Evolutionary conservation across 2,797 vertebrate species (phyloP).

Genomic region (Neostethus bicornis): DNA sequence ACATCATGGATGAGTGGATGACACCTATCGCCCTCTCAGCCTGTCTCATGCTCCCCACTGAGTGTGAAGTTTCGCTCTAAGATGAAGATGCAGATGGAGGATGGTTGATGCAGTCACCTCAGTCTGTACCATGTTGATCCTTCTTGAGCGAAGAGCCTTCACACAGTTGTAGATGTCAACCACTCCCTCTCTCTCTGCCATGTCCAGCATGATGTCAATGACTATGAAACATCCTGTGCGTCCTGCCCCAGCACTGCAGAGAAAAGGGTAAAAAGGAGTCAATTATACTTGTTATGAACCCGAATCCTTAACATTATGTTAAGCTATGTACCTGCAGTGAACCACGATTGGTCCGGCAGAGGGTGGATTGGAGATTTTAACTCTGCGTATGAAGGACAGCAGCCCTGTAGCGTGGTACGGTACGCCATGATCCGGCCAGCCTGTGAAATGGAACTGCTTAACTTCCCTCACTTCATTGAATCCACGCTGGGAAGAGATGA

Average conservation of each 20-base stretch:
- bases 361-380: slow-evolving; percentile 96
- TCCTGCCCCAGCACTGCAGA: slow-evolving; percentile 91
- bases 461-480: slow-evolving; percentile 98
- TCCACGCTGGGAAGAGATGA: slow-evolving; percentile 83
- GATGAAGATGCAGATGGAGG: slow-evolving; percentile 73
- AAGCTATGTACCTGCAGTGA: slow-evolving; percentile 90
- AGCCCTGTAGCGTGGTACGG: slow-evolving; percentile 99
- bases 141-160: slow-evolving; percentile 94
- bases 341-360: slow-evolving; percentile 97
- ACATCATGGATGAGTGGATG: slow-evolving; percentile 28
- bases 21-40: slow-evolving; percentile 48
- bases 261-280: slow-evolving; percentile 1
- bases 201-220: slow-evolving; percentile 99
- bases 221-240: slow-evolving; percentile 98
- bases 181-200: slow-evolving; percentile 98
- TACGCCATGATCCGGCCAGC: slow-evolving; percentile 98
- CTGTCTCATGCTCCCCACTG: slow-evolving; percentile 35
- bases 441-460: slow-evolving; percentile 99
- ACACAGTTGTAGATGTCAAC: slow-evolving; percentile 99
- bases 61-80: slow-evolving; percentile 33
- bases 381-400: slow-evolving; percentile 95
- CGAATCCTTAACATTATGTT: background rate
- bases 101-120: slow-evolving; percentile 83
- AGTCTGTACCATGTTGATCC: slow-evolving; percentile 98
- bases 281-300: background rate